Evolutionary conservation across 2,888 invertebrate genomes (phyloP), one percentile per base, ranked within the genome.

Genomic region (Parnassius orleans): DNA sequence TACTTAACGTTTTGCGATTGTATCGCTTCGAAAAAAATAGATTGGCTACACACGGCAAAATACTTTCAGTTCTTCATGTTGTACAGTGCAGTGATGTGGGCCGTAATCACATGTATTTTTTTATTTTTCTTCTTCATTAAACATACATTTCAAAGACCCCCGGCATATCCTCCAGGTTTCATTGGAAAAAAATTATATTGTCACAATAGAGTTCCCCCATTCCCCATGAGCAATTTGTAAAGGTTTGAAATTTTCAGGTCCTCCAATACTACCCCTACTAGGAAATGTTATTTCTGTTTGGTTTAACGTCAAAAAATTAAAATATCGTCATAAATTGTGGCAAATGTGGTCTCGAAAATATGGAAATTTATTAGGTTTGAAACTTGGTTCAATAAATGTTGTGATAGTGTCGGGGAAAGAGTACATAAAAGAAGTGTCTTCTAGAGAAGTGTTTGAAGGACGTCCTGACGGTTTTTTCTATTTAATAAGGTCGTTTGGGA

Each of bases 401-500:
- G 94, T 96, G 1, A 81, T 94, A 0, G 93, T 95, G 10, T 93
- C 93, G 3, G 94, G 95, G 0, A 88, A 92, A 58, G 92, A 94
- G 42, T 86, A 93, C 10, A 93, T 95, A 12, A 94, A 92, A 68
- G 94, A 95, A 72, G 93, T 94, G 7, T 88, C 94, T 2, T 84
- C 90, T 0, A 88, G 92, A 53, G 94, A 95, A 43, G 94, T 94
- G 46, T 95, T 96, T 67, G 94, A 94, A 68, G 95, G 95, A 0
- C 90, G 96, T 66, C 96, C 96, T 0, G 93, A 94, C 75, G 95
- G 95, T 10, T 95, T 95, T 73, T 94, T 95, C 77, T 96, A 95
- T 72, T 87, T 93, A 53, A 83, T 95, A 71, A 90, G 96, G 63
- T 93, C 95, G 0, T 94, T 95, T 70, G 95, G 95, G 5, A 93